Evolutionary conservation across 1,140 invertebrate genomes (phyloP).

Genomic region (Eubasilissa regina): DNA sequence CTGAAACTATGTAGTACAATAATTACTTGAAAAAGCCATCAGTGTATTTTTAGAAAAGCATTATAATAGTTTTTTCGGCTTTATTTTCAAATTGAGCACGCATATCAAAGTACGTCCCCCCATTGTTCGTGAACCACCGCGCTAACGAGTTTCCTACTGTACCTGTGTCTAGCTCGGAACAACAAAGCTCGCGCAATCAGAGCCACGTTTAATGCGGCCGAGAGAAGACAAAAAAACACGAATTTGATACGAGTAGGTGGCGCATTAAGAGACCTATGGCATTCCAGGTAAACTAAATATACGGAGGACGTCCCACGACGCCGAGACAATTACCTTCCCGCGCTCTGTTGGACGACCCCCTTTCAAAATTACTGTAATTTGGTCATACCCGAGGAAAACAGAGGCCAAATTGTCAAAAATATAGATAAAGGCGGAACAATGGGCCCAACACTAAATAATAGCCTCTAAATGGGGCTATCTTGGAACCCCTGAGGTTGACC

Average conservation of each 20-base stretch:
- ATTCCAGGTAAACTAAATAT: slow-evolving; percentile 21
- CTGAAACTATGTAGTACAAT: slow-evolving; percentile 9
- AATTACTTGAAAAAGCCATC: slow-evolving; percentile 36
- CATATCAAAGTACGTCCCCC: slow-evolving; percentile 41
- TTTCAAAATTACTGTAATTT: slow-evolving; percentile 60
- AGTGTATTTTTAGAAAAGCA: slow-evolving; percentile 38
- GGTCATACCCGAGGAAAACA: slow-evolving; percentile 47
- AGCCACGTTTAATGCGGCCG: slow-evolving; percentile 36
- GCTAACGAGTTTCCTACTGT: slow-evolving; percentile 41
- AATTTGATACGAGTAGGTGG: slow-evolving; percentile 46
- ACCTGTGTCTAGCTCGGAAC: slow-evolving; percentile 18
- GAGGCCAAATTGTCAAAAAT: slow-evolving; percentile 57
- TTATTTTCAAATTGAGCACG: slow-evolving; percentile 41
- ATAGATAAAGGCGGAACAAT: slow-evolving; percentile 52
- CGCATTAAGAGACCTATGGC: slow-evolving; percentile 41
- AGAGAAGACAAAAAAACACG: slow-evolving; percentile 38
- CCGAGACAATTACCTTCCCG: slow-evolving; percentile 52
- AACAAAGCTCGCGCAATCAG: slow-evolving; percentile 34
- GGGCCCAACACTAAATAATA: slow-evolving; percentile 54
- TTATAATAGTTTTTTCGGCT: slow-evolving; percentile 41
- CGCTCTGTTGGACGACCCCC: slow-evolving; percentile 36
- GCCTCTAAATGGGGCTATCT: slow-evolving; percentile 55
- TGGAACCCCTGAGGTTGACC: not conserved
- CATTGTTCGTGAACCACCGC: slow-evolving; percentile 37
- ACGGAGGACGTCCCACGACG: slow-evolving; percentile 38